A percentile compares a stretch with the other conserved stretches of the same genome.
phyloP scores from a whole-genome alignment of 2,797 vertebrate species.

The Chaetophractus vellerosus region DNA sequence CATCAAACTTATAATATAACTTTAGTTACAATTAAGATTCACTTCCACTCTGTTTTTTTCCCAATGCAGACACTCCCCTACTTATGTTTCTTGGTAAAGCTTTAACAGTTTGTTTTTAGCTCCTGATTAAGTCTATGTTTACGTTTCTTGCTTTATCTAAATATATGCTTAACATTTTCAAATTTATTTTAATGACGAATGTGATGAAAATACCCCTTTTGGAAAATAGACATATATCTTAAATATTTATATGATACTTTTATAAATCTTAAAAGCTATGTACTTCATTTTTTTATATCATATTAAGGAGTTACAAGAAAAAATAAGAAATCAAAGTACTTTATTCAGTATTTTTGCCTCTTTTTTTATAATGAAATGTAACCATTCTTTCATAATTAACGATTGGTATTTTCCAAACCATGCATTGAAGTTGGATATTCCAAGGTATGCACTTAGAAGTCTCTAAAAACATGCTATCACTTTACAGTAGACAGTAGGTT shows the following conservation, averaged over 20 bases:
- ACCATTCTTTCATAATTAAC: constrained; percentile 37
- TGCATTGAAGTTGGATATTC: constrained; percentile 76
- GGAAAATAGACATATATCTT: background rate
- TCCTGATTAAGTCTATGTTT: background rate
- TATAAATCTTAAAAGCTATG: constrained; percentile 35
- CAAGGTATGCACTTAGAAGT: constrained; percentile 75
- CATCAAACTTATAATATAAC: constrained; percentile 45
- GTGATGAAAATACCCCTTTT: background rate
- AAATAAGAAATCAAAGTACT: background rate
- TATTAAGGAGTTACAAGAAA: constrained; percentile 40
- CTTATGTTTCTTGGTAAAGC: constrained; percentile 42
- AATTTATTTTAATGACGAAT: constrained; percentile 35
- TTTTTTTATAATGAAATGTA: constrained; percentile 57
- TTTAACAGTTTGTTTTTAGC: constrained; percentile 29
- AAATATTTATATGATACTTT: constrained; percentile 17
- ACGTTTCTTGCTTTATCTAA: constrained; percentile 40
- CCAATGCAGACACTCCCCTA: background rate
- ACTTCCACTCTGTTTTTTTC: background rate
- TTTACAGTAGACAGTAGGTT: constrained; percentile 72
- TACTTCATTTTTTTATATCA: background rate
- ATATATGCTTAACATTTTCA: constrained; percentile 41
- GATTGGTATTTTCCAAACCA: constrained; percentile 72
- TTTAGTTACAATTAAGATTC: constrained; percentile 56
- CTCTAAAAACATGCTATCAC: constrained; percentile 78
- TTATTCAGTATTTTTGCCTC: constrained; percentile 49